Conservation (phyloP, 2,888 invertebrate genomes). For the Endomychus coccineus region DNA sequence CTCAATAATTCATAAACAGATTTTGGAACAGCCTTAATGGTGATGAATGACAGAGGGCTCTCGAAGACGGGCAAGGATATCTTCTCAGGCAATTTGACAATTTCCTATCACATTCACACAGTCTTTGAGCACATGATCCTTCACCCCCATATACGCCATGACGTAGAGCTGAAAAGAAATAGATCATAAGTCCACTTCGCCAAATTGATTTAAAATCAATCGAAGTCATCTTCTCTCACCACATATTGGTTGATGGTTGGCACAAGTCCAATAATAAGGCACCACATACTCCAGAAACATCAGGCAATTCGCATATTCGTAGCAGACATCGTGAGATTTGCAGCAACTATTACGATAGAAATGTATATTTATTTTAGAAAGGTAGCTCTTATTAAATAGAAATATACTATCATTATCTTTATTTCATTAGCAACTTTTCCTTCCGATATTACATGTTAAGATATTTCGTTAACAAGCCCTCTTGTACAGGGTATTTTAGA, state of each 20-base stretch:
- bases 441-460: too few species aligned
- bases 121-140: constrained; percentile 63
- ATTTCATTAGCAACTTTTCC: too few species aligned
- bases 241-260: constrained; percentile 68
- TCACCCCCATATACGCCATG: constrained; percentile 53
- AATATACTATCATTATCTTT: too few species aligned
- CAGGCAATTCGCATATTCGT: constrained; percentile 70
- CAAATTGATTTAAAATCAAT: constrained; percentile 1
- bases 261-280: constrained; percentile 84
- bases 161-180: constrained; percentile 44
- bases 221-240: constrained; percentile 44
- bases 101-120: constrained; percentile 77
- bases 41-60: constrained; percentile 67
- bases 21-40: constrained; percentile 69
- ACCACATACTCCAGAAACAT: constrained; percentile 77
- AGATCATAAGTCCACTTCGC: background rate
- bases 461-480: too few species aligned
- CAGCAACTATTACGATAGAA: constrained; percentile 56
- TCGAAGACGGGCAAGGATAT: constrained; percentile 64
- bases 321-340: constrained; percentile 79
- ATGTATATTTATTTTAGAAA: background rate
- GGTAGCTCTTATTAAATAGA: too few species aligned
- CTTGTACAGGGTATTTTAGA: too few species aligned
- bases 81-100: constrained; percentile 72
- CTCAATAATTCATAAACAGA: constrained; percentile 49